Base-by-base conservation (phyloP, 2,797 vertebrate species). In the Erethizon dorsatum region DNA sequence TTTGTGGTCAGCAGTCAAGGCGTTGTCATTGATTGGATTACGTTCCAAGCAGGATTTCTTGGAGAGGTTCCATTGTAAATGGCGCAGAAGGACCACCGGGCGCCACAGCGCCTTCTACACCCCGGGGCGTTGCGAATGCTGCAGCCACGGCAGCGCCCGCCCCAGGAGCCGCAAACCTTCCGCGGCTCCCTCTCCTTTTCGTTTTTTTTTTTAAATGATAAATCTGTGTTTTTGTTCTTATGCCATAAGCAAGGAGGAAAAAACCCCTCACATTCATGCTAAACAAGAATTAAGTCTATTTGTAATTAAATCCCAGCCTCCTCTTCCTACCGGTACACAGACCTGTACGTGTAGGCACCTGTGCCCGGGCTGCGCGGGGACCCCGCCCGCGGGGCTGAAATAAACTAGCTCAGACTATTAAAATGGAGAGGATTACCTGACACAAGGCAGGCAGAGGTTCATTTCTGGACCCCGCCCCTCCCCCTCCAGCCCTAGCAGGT, bases 141-240 rank as follows among this genome's bases (percentile, higher is more conserved):
- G 47, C 0, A 0, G 17, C 78, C 5, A 3, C 5, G 3, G 24
- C 41, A 28, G 61, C 0, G 0, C 50, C 69, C 57, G 22, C 71
- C 77, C 82, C 24, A 37, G 83, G 45, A 57, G 61, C 77, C 0
- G 10, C 37, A 26, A 3, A 37, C 9, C 37, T 75, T 47, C 71
- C 10, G 0, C 10, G 8, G 37, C 33, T n/a, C 52, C 54, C 12
- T 41, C 22, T 41, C 67, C 28, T 26, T 28, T 28, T 5, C 59
- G 26, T 7, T 37, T 37, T 69, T 14, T 31, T 22, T 67, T 15
- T 45, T 45, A 3, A 67, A 82, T 0, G 79, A 90, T 73, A 93
- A 88, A 87, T 98, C 97, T 98, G 93, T 97, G 96, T 96, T 91
- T 93, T 98, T 98, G 98, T 98, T 99, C 98, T 98, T 93, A 75